Conservation (phyloP, 2,888 invertebrate genomes). For the Meliscaeva auricollis region DNA sequence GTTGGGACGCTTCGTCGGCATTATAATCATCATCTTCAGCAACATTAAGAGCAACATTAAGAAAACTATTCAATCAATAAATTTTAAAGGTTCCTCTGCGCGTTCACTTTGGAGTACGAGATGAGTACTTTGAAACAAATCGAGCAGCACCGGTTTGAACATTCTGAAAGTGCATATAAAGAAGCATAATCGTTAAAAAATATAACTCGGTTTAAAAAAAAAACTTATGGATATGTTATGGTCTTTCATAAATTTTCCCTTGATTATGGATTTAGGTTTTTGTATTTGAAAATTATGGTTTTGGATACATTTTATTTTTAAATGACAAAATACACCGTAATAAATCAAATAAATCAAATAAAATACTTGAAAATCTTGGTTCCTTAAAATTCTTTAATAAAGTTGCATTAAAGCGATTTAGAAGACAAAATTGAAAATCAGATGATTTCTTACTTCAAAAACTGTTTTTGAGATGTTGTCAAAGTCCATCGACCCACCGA, state of each 20-base stretch:
- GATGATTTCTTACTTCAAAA: too few species aligned
- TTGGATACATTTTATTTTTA: constrained; percentile 7
- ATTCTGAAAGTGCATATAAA: constrained; percentile 19
- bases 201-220: constrained; percentile 10
- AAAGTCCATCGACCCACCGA: too few species aligned
- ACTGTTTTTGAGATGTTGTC: too few species aligned
- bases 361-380: too few species aligned
- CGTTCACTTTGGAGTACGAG: background rate
- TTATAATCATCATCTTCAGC: constrained; percentile 29
- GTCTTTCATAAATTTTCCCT: constrained; percentile 66
- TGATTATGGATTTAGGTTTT: constrained; percentile 26
- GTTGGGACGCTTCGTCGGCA: constrained; percentile 21
- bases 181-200: constrained; percentile 45
- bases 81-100: constrained; percentile 31
- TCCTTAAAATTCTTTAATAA: too few species aligned
- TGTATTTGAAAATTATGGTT: constrained; percentile 18
- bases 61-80: constrained; percentile 71
- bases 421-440: too few species aligned
- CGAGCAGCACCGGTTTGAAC: constrained; percentile 31
- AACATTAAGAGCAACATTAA: constrained; percentile 63
- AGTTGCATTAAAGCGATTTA: too few species aligned
- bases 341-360: background rate
- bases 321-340: background rate
- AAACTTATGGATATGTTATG: constrained; percentile 29
- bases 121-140: constrained; percentile 48